Evolutionary conservation across 1,140 invertebrate genomes (phyloP), one percentile per base, ranked within the genome.

Genomic region (Pogonomyrmex californicus): DNA sequence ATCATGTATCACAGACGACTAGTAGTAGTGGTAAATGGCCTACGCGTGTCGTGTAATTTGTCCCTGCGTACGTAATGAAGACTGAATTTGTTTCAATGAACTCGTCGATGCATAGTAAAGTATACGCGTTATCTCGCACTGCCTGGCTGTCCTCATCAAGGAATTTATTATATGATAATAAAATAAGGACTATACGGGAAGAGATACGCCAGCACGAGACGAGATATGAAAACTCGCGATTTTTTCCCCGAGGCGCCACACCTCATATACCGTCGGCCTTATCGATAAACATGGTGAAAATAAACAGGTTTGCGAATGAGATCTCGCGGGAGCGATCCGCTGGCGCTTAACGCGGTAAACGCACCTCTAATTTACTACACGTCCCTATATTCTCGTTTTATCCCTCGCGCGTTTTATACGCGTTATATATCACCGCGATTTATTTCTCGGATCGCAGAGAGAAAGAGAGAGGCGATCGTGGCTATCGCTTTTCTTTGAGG

Each of bases 221-320:
- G 51, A 4, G 10, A 30, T 30, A 66, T 23, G 47, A 65, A 36
- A 51, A 38, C 30, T 62, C 2, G 17, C 12, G 60, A 79, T 66
- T 38, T 58, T 70, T 85, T 66, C 33, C 33, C 12, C 23, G 4
- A 47, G 9, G 3, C 62, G 30, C 56, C 56, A 76, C 63, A 75
- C 38, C 38, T 70, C 78, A 44, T 51, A n/a, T 9, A 23, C 17
- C 33, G 36, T 14, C 49, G 38, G 30, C 30, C 76, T 65, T 65
- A 65, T 79, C 60, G 73, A 83, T 77, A 73, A 71, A 85, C 81
- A 87, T 62, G 36, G 44, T 60, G 56, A 62, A 87, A 85, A 66
- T 60, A 60, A 85, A 88, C 81, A 62, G 79, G 73, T 79, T 88
- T 60, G 65, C 73, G 71, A 88, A 87, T 70, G 87, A 71, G 79